These are phyloP conservation scores for Ellobium chinense DNA, from an alignment of 2,888 invertebrate species.

Conservation along the genomic window DNA sequence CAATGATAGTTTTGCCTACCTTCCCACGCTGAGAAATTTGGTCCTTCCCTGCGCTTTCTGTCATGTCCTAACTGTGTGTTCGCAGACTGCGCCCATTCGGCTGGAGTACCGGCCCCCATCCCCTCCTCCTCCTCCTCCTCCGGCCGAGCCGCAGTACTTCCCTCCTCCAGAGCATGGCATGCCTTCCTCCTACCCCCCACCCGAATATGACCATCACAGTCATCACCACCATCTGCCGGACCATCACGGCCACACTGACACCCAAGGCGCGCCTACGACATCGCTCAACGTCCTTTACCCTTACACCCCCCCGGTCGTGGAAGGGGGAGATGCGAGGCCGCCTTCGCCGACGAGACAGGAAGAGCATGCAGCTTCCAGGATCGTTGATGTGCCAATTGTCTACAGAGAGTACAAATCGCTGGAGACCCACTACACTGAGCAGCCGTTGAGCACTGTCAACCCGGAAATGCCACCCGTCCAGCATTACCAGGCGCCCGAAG, in stretches of 20 bases:
- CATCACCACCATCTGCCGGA: not conserved
- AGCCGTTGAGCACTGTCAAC: conserved; percentile 54
- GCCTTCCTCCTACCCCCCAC: not conserved
- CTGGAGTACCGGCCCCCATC: conserved; percentile 36
- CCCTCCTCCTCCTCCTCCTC: conserved; percentile 20
- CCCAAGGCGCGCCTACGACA: conserved; percentile 27
- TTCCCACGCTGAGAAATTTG: too few relatives aligned
- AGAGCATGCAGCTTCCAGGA: not conserved
- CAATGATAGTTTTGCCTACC: too few relatives aligned
- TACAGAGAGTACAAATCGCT: conserved; percentile 43
- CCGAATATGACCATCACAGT: not conserved
- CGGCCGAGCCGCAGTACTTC: not conserved
- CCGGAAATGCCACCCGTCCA: conserved; percentile 50
- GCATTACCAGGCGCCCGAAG: conserved; percentile 24
- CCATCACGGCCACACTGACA: conserved; percentile 36
- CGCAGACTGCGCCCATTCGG: conserved; percentile 49
- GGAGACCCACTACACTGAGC: conserved; percentile 62
- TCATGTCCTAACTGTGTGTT: conserved; percentile 45
- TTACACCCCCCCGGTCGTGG: conserved; percentile 57
- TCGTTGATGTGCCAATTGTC: conserved; percentile 49
- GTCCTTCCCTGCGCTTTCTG: conserved; percentile 31
- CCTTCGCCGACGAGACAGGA: not conserved
- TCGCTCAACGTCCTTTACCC: conserved; percentile 56
- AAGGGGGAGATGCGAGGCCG: conserved; percentile 46
- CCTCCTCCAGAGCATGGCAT: conserved; percentile 7